Base-by-base conservation (phyloP, 2,113 vertebrate species). In the Salvator merianae region DNA sequence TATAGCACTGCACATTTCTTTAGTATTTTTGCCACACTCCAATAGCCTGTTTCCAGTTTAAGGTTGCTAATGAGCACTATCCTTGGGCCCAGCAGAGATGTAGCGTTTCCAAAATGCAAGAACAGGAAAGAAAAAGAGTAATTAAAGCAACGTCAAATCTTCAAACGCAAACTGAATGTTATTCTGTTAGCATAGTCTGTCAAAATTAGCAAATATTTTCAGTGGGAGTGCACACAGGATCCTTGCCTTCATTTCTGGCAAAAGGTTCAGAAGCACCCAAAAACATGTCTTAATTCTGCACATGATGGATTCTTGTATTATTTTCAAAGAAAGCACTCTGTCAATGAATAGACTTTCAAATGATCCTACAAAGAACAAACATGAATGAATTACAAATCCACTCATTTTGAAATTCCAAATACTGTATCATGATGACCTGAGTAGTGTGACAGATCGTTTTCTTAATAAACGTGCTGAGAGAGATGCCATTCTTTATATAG, bases 11-110 rank as follows among this genome's bases (percentile, higher is more conserved):
- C 2, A 4, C 69, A 63, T 40, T 88, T 74, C 71, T 85, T 76
- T 80, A 87, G 88, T 28, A 40, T 78, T 74, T 85, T 10, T 22
- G n/a, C 43, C 50, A 77, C 20, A 77, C 68, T 24, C 26, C 75
- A 77, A 53, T n/a, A 55, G 69, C 32, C 30, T 40, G 20, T 12
- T 69, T 78, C 28, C 66, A 70, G 40, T 34, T 71, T 70, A 71
- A 70, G 50, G 34, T 28, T 84, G 26, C 28, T 30, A 47, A 69
- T 38, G 26, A 38, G 2, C 47, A 50, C 28, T 24, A 30, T 68
- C 28, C 24, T 32, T 53, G 43, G 32, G 62, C 24, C 36, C 63
- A 28, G 9, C 5, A n/a, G 16, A 62, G 34, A 81, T 53, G 53
- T 20, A 68, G 40, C 12, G n/a, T 30, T 83, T 76, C 72, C 20